These are phyloP conservation scores for Silurus lanzhouensis DNA, from an alignment of 2,797 vertebrate genomes.

Conservation along the genomic window DNA sequence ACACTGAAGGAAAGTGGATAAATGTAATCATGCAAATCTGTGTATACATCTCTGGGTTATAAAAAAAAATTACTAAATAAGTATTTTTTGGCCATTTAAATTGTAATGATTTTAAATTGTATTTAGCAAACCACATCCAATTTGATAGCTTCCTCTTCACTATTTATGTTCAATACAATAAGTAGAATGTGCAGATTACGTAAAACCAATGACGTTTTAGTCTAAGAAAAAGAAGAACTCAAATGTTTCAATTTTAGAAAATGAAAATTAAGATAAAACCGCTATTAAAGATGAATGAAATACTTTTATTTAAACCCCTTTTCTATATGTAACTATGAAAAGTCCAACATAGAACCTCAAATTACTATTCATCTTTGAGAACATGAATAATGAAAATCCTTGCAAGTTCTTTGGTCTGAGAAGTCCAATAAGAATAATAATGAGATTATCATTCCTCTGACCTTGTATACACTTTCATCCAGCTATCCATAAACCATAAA, in stretches of 20 bases:
- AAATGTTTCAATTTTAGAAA: background rate
- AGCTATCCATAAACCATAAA: background rate
- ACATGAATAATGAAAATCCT: background rate
- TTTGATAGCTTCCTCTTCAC: background rate
- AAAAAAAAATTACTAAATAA: background rate
- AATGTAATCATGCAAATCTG: background rate
- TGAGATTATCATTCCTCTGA: background rate
- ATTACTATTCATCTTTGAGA: background rate
- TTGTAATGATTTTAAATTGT: background rate
- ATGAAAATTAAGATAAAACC: background rate
- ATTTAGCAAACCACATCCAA: background rate
- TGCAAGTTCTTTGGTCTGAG: background rate
- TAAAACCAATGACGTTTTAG: too few species aligned
- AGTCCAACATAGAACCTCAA: background rate
- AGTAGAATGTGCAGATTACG: background rate
- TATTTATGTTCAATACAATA: background rate
- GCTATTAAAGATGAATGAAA: too few species aligned
- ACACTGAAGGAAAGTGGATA: background rate
- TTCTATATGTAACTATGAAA: background rate
- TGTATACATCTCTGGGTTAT: background rate
- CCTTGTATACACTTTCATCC: background rate
- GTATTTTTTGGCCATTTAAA: background rate
- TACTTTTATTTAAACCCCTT: background rate
- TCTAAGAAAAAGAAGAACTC: background rate
- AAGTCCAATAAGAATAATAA: slow-evolving; percentile 7